Conservation (phyloP, 2,888 invertebrate species). For the Eutolmus rufibarbis region DNA sequence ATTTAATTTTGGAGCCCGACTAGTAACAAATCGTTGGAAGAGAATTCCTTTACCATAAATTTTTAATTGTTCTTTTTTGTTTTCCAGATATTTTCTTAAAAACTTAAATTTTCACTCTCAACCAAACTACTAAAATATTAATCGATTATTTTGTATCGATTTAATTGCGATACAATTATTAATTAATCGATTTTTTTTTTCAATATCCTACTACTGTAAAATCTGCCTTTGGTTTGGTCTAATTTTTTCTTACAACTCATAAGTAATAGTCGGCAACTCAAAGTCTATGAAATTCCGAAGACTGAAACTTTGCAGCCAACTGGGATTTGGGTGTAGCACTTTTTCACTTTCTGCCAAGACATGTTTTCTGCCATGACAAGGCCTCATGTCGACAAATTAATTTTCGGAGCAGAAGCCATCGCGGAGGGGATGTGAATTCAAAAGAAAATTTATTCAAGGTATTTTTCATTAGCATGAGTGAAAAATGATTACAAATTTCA, state of each 20-base stretch:
- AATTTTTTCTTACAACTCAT: neutral
- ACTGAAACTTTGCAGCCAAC: neutral
- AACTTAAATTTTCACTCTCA: too few relatives aligned
- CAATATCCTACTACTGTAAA: neutral
- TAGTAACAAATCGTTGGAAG: too few relatives aligned
- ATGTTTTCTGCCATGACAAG: neutral
- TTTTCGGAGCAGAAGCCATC: neutral
- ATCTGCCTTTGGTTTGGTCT: neutral
- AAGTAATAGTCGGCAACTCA: neutral
- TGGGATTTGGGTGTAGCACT: neutral
- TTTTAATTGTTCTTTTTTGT: too few relatives aligned
- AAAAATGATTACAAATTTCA: conserved; percentile 15
- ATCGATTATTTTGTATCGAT: too few relatives aligned
- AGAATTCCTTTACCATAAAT: too few relatives aligned
- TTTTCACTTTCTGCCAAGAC: neutral
- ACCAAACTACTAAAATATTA: too few relatives aligned
- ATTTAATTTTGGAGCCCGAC: too few relatives aligned
- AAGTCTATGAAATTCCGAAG: neutral
- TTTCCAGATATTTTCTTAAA: too few relatives aligned
- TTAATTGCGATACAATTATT: too few relatives aligned
- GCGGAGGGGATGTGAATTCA: neutral
- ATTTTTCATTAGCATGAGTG: conserved; percentile 18
- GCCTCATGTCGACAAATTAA: neutral
- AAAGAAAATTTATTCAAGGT: conserved; percentile 12
- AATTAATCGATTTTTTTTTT: neutral